Evolutionary conservation across 2,888 invertebrate genomes (phyloP), one percentile per base, ranked within the genome.

Genomic region (Quadriops clusia): DNA sequence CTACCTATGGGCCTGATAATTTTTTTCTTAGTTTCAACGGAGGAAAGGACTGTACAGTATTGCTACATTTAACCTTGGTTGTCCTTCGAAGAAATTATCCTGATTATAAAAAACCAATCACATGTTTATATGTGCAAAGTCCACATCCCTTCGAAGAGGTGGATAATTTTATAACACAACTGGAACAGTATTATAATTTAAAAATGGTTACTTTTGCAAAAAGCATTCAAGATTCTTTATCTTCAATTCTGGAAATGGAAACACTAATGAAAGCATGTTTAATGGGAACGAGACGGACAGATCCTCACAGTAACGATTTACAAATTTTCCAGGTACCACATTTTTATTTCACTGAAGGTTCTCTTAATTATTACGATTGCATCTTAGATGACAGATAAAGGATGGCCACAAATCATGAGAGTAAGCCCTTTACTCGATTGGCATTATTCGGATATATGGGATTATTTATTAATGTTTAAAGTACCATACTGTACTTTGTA

Each of bases 11-110:
- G n/a, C 54, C 77, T 11, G 69, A 79, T 31, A 79, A 89, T 58
- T 65, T 91, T 9, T 89, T 90, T 49, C 55, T 98, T 16, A 84
- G 91, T 14, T 98, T 97, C 60, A 98, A 98, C 56, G 98, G 98
- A 3, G 98, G 98, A 2, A 98, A 98, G 65, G 98, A 98, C 63
- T 97, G 97, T 55, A 95, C 95, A 1, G 89, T 82, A 0, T 67
- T 97, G 8, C 64, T 98, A 18, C 82, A 89, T 56, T 57, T 90
- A 38, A 60, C 67, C 7, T 59, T 70, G 41, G 63, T 68, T 2
- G 64, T 74, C 7, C 49, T 68, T 13, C 48, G 49, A 29, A 45
- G 39, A 48, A 55, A 51, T 24, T 58, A 53, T 42, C 50, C 54
- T 1, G 29, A 50, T 10, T 48, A 45, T 34, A 44, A 41, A 4